These are phyloP conservation scores for Ranitomeya imitator DNA, from an alignment of 2,113 vertebrate genomes.

Conservation along the genomic window DNA sequence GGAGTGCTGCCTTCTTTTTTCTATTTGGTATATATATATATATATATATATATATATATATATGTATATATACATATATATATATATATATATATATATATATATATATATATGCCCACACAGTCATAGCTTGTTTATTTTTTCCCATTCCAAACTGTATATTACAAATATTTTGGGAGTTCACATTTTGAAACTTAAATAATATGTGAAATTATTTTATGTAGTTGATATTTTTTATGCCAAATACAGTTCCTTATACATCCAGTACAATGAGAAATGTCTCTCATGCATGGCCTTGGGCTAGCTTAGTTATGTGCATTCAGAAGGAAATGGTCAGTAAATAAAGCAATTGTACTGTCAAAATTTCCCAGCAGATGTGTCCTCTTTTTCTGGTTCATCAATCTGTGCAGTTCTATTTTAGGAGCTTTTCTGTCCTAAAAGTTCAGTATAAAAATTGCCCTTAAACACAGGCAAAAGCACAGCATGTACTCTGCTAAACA, in stretches of 20 bases:
- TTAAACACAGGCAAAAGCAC: constrained; percentile 51
- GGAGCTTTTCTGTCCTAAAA: constrained; percentile 55
- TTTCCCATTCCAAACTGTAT: too few relatives aligned
- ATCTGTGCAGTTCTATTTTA: constrained; percentile 56
- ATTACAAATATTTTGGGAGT: too few relatives aligned
- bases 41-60: too few relatives aligned
- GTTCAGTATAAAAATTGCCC: constrained; percentile 56
- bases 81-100: too few relatives aligned
- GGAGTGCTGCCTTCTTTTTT: too few relatives aligned
- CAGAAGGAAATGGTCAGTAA: constrained; percentile 59
- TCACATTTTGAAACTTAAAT: not conserved
- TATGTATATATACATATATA: too few relatives aligned
- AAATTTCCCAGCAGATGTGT: constrained; percentile 59
- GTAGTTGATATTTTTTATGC: constrained; percentile 32
- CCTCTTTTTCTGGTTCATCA: constrained; percentile 59
- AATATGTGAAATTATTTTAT: constrained; percentile 4
- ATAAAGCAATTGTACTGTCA: constrained; percentile 58
- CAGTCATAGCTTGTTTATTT: too few relatives aligned
- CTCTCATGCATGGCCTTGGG: constrained; percentile 52
- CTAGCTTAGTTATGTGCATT: constrained; percentile 54
- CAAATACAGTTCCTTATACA: constrained; percentile 34
- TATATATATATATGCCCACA: too few relatives aligned
- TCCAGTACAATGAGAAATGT: constrained; percentile 37
- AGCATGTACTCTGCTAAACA: constrained; percentile 52
- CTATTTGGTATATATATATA: too few relatives aligned